Conservation (phyloP, 2,888 invertebrate species). For the Parelbella ahira region DNA sequence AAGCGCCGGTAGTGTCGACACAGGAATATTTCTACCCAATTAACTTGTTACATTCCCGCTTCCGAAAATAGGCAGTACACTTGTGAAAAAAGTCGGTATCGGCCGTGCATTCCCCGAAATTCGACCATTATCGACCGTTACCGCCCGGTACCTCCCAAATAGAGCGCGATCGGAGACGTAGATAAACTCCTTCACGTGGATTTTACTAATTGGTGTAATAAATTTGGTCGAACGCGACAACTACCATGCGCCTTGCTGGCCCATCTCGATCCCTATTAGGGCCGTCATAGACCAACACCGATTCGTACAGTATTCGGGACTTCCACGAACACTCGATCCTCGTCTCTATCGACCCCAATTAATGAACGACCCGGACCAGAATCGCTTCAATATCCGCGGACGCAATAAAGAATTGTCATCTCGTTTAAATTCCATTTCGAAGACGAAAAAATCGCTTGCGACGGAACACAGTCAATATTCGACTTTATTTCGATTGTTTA, state of each 20-base stretch:
- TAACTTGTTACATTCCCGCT: conserved; percentile 78
- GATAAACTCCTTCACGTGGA: conserved; percentile 72
- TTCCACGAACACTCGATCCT: conserved; percentile 46
- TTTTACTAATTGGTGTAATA: conserved; percentile 78
- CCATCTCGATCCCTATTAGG: conserved; percentile 56
- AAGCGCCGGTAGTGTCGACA: conserved; percentile 54
- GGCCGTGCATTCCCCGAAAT: conserved; percentile 66
- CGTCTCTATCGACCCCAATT: conserved; percentile 53
- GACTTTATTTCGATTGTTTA: conserved; percentile 46
- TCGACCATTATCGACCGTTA: conserved; percentile 72
- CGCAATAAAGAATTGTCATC: conserved; percentile 64
- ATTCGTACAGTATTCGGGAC: conserved; percentile 34
- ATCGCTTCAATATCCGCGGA: conserved; percentile 43
- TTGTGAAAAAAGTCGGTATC: conserved; percentile 46
- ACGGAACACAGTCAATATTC: conserved; percentile 43
- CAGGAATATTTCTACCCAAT: conserved; percentile 70
- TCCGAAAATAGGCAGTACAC: conserved; percentile 63
- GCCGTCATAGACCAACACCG: conserved; percentile 44
- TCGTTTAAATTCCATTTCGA: conserved; percentile 71
- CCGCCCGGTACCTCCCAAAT: conserved; percentile 77
- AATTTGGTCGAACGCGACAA: conserved; percentile 67
- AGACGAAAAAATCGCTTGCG: conserved; percentile 45
- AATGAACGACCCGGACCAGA: conserved; percentile 48
- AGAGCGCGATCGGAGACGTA: conserved; percentile 60
- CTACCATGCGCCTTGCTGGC: conserved; percentile 49